Base-by-base conservation (phyloP, 2,113 vertebrate species). In the Grallaria varia region DNA sequence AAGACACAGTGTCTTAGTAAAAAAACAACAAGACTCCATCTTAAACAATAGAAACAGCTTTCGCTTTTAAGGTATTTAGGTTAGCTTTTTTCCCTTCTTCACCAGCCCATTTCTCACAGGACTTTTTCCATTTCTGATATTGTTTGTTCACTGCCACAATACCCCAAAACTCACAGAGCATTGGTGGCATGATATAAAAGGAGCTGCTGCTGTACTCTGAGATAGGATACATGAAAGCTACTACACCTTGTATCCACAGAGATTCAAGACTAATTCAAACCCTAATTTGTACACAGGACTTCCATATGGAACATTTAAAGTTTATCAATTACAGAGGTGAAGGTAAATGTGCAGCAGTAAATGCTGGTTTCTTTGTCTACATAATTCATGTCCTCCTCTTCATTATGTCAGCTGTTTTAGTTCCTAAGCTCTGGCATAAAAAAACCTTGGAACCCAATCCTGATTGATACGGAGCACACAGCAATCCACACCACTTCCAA, bases 331-430 rank as follows among this genome's bases (percentile, higher is more conserved):
- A 55, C 45, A 88, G 44, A 93, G 44, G 20, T 72, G 75, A 93
- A 90, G 79, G 95, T 83, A 63, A 94, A 93, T 44, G 47, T 72
- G 49, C 56, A 68, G n/a, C 47, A 81, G 79, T 89, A 94, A 88
- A 71, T 40, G 15, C 11, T 74, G 47, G 39, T 84, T 89, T 92
- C 84, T 81, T 81, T 89, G 47, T 63, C 45, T 79, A 78, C 64
- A 64, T 53, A 90, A 90, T 81, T 75, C 13, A 88, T 23, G 82
- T 56, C 42, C 75, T 94, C 75, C 76, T 84, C 59, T 35, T 96
- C 52, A 44, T 88, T 88, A 93, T 81, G 52, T 52, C 44, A 75
- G 28, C 18, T 81, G 42, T 69, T 94, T 79, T 74, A n/a, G 64
- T 83, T 84, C 78, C 35, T 76, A 59, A 71, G 7, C 24, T 67